Conservation (phyloP, 2,888 invertebrate genomes). For the Nemurella pictetii region DNA sequence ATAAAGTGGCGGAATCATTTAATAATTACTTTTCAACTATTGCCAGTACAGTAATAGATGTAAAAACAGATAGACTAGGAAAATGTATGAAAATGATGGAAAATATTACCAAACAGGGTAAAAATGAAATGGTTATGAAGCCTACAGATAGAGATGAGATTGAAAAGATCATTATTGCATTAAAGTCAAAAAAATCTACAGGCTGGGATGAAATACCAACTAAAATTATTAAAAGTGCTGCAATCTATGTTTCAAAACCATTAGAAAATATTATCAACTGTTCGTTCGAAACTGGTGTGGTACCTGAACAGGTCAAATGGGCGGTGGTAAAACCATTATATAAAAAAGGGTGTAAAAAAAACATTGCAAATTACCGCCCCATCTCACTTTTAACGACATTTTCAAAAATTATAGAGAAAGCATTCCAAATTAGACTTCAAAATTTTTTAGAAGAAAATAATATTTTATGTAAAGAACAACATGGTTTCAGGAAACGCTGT, state of each 20-base stretch:
- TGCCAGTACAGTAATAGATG: not conserved
- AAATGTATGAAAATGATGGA: not conserved
- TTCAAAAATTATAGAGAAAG: conserved; percentile 6
- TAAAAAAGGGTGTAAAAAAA: not conserved
- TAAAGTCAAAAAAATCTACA: not conserved
- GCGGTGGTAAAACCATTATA: not conserved
- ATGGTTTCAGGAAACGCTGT: not conserved
- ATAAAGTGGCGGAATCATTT: not conserved
- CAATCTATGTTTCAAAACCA: not conserved
- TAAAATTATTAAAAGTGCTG: not conserved
- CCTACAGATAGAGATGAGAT: not conserved
- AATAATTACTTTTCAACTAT: not conserved
- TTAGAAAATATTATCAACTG: not conserved
- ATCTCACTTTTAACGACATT: conserved; percentile 5
- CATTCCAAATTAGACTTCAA: not conserved
- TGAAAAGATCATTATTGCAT: not conserved
- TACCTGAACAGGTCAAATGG: not conserved
- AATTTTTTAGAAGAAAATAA: not conserved
- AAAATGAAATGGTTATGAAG: not conserved
- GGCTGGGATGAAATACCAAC: conserved; percentile 2
- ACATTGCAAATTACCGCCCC: conserved; percentile 1
- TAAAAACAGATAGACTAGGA: not conserved
- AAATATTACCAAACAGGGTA: not conserved
- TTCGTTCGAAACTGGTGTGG: not conserved
- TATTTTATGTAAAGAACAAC: not conserved